Percentiles rank a stretch among this genome's conserved stretches.
These are phyloP conservation scores for Hylia prasina DNA, from an alignment of 2,113 vertebrate species.

Conservation along the genomic window DNA sequence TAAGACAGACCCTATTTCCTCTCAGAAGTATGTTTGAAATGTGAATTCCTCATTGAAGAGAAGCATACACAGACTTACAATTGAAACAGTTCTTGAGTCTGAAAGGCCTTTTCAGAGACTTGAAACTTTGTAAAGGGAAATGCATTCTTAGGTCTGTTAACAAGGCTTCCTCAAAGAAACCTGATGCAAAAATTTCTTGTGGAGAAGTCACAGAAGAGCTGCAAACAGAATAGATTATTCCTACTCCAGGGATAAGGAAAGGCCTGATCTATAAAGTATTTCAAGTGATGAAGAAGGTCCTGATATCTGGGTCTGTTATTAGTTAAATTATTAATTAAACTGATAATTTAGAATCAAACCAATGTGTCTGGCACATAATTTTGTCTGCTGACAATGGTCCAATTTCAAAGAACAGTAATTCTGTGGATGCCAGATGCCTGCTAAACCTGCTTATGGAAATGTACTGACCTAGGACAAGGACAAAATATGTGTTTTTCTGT, in stretches of 20 bases:
- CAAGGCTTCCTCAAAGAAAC: slow-evolving; percentile 29
- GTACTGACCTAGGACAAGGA: neutral
- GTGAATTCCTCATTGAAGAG: slow-evolving; percentile 27
- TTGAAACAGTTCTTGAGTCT: neutral
- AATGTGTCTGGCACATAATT: rapidly evolving
- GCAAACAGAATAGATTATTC: neutral
- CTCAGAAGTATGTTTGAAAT: slow-evolving; percentile 51
- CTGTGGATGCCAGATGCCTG: neutral
- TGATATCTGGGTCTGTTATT: neutral
- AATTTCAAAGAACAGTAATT: neutral
- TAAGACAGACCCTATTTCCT: neutral
- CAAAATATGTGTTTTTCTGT: neutral
- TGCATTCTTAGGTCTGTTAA: slow-evolving; percentile 25
- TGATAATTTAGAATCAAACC: neutral
- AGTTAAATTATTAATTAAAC: neutral
- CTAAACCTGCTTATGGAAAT: neutral
- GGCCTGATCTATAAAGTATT: neutral
- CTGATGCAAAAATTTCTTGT: slow-evolving; percentile 7
- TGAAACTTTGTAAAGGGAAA: neutral
- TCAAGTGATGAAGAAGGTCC: neutral
- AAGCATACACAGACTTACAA: slow-evolving; percentile 15
- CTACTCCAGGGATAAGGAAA: neutral
- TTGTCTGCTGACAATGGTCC: neutral
- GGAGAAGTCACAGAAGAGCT: neutral
- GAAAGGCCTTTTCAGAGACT: slow-evolving; percentile 56